A percentile compares a stretch with the other conserved stretches of the same genome.
Conservation (phyloP, 53 echinoderm and acorn worm genomes). For the Holothuria leucospilota region DNA sequence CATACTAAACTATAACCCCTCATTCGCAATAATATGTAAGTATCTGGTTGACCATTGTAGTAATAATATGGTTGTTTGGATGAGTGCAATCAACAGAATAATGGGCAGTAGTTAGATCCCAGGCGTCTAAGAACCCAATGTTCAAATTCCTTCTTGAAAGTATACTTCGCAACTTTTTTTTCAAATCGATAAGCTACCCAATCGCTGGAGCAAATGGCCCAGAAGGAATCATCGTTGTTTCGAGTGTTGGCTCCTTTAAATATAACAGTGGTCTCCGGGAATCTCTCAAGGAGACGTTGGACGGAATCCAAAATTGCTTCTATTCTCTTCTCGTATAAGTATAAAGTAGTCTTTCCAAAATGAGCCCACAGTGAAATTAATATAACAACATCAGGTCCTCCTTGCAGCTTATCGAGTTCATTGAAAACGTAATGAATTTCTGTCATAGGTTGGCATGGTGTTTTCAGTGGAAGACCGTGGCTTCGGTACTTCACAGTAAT, state of each 20-base stretch:
- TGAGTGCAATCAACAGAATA: background rate
- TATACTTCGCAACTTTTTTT: background rate
- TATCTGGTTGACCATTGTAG: background rate
- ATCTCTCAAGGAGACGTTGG: background rate
- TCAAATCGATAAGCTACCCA: constrained; percentile 17
- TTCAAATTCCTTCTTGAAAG: background rate
- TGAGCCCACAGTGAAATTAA: constrained; percentile 1
- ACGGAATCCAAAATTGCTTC: background rate
- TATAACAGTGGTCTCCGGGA: background rate
- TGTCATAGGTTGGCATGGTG: background rate
- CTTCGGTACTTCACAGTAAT: background rate
- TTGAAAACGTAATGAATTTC: background rate
- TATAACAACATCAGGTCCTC: background rate
- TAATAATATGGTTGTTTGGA: background rate
- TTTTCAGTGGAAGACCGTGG: background rate
- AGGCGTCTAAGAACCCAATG: background rate
- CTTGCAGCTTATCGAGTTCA: background rate
- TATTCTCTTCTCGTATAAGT: background rate
- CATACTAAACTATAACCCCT: no score
- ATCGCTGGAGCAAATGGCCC: background rate
- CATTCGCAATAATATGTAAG: background rate
- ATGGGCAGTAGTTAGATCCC: constrained; percentile 8
- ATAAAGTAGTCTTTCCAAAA: constrained; percentile 7
- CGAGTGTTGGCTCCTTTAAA: constrained; percentile 17
- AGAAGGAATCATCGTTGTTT: background rate